Evolutionary conservation across 2,888 invertebrate genomes (phyloP).

Genomic region (Sphaerophoria taeniata): DNA sequence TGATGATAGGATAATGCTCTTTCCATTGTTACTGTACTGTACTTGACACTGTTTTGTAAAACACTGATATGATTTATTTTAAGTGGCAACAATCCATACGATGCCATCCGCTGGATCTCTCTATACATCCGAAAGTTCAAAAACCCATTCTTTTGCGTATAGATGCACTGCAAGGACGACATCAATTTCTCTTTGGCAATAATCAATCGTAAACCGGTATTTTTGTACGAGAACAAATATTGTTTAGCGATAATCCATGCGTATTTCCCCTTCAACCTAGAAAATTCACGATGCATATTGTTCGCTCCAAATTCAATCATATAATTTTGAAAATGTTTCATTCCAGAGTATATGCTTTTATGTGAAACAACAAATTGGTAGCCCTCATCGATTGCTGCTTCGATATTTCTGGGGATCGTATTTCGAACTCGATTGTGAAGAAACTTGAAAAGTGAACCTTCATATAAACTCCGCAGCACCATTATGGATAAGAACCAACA

Average conservation of each 20-base stretch:
- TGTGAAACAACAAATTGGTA: not conserved
- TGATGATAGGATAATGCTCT: not conserved
- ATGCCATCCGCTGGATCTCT: accelerated
- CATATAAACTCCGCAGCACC: not conserved
- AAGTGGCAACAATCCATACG: not conserved
- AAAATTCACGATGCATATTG: not conserved
- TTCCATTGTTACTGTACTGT: not conserved
- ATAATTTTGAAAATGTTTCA: not conserved
- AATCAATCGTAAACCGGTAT: not conserved
- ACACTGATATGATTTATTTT: not conserved
- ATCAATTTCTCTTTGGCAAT: not conserved
- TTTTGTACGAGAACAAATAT: not conserved
- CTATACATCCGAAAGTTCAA: not conserved
- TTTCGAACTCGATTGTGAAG: not conserved
- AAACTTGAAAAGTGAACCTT: conserved; percentile 12
- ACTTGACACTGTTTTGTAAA: not conserved
- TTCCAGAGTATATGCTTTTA: not conserved
- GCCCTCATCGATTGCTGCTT: not conserved
- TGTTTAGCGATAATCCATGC: not conserved
- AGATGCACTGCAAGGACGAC: not conserved
- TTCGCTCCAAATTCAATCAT: not conserved
- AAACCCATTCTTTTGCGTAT: not conserved
- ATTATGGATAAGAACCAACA: not conserved
- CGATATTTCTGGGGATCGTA: not conserved
- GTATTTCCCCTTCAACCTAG: not conserved